Base-by-base conservation (phyloP, 2,113 vertebrate species). In the Leucoraja erinaceus region DNA sequence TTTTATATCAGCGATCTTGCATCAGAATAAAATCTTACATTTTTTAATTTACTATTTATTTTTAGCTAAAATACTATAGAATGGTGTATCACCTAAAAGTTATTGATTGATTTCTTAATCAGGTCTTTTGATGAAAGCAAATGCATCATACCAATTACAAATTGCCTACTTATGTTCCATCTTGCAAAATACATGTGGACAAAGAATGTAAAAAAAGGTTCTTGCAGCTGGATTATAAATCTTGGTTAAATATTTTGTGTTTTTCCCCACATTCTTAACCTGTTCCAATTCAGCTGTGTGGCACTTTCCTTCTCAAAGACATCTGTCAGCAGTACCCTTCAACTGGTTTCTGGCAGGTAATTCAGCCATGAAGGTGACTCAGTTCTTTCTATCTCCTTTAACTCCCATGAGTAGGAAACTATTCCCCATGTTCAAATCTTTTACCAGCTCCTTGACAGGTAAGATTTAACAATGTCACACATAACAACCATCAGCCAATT, bases 361-460 rank as follows among this genome's bases (percentile, higher is more conserved):
- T 22, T 86, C 81, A 61, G 25, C 81, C 81, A 86, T 86, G 81
- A 86, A 86, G 81, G 54, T 86, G 81, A 86, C 81, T 86, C 10
- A 4, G 61, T n/a, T 68, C 28, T 66, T 18, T 33, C 86, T 68
- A 16, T 38, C 63, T 68, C 33, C 86, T 16, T 68, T 10, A 16
- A 66, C 31, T 66, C 84, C 28, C 61, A 31, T 66, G 86, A 28
- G 86, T 66, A 90, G 61, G 14, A 66, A 90, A 28, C 56, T 86
- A 86, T 61, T 59, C 54, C 20, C 81, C 25, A 84, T 54, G 28
- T 84, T 10, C 56, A 61, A 22, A 86, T n/a, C 81, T 5, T 7
- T 18, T 66, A 61, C 31, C 61, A 90, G n/a, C 77, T 38, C 14
- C 63, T 68, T 54, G n/a, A 90, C 86, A 90, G 86, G 8, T 61